Base-by-base conservation (phyloP, 2,113 vertebrate genomes). In the Callaeas wilsoni region DNA sequence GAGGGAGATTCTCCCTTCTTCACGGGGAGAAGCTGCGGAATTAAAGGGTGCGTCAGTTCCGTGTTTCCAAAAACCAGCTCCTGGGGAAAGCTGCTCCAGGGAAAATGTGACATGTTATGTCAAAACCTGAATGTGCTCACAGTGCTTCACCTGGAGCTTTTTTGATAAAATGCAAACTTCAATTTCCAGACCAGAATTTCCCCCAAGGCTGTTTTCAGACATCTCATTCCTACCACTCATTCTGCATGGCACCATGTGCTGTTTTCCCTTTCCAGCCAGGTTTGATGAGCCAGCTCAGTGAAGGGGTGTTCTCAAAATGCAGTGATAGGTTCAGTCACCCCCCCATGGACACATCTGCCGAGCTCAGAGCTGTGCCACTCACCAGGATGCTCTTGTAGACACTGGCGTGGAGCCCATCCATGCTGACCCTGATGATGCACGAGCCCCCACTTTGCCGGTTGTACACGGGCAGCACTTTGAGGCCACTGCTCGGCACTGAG, bases 341-440 rank as follows among this genome's bases (percentile, higher is more conserved):
- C 0, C 0, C 16, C 50, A 4, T 1, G n/a, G 29, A 12, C 76
- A n/a, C 19, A 1, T 1, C 1, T 17, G 21, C 21, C 0, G 0
- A 29, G 46, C 14, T 26, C 35, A 50, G 59, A 8, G 44, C 23
- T 0, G 3, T 56, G 49, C 3, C 64, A 37, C 97, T 97, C 90
- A 99, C 99, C 98, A 99, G 74, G 63, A 99, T 99, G 98, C 99
- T 99, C 97, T 99, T 99, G 98, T 99, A 99, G 93, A 99, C 98
- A 39, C 99, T 99, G 46, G 98, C 99, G 0, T 99, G 99, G 96
- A 97, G 97, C 3, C 99, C 97, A 27, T 99, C 98, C 33, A 98
- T 62, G 26, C 99, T 99, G 97, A 99, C 98, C 4, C 98, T 97
- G 92, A 99, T 98, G 88, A 99, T 99, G 96, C 99, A 99, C 0